Percentiles rank a stretch among this genome's conserved stretches.
These are phyloP conservation scores for Myopa tessellatipennis DNA, from an alignment of 2,888 invertebrate genomes.

Conservation along the genomic window DNA sequence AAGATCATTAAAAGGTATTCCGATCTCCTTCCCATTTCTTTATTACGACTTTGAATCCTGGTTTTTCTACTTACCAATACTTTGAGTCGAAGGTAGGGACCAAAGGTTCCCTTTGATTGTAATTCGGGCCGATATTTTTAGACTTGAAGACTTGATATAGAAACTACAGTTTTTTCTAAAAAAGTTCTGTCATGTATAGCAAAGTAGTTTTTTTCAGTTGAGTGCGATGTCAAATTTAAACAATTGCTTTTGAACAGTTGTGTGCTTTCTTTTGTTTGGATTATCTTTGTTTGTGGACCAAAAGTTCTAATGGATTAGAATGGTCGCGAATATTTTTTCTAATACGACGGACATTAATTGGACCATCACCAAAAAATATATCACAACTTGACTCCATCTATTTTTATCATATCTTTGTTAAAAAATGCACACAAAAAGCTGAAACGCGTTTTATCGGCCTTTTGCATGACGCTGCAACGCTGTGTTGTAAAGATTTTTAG, in stretches of 20 bases:
- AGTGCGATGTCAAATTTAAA: too few relatives aligned
- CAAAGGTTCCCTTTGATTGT: not conserved
- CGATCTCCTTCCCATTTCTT: not conserved
- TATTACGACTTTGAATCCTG: not conserved
- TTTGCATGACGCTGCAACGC: not conserved
- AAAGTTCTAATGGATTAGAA: too few relatives aligned
- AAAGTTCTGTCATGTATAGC: not conserved
- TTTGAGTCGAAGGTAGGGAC: not conserved
- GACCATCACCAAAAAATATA: too few relatives aligned
- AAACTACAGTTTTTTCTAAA: not conserved
- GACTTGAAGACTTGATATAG: not conserved
- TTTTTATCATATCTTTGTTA: not conserved
- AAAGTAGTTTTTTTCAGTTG: too few relatives aligned
- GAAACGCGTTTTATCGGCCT: not conserved
- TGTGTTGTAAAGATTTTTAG: not conserved
- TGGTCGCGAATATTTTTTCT: too few relatives aligned
- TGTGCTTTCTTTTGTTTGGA: too few relatives aligned
- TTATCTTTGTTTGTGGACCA: too few relatives aligned
- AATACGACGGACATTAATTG: too few relatives aligned
- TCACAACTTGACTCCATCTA: too few relatives aligned
- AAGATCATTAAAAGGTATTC: too few relatives aligned
- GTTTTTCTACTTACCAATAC: not conserved
- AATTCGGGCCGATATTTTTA: not conserved
- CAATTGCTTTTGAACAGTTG: too few relatives aligned
- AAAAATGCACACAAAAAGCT: not conserved